Percentiles rank a stretch among this genome's conserved stretches.
Conservation (phyloP, 2,888 invertebrate species). For the Morinoia aosen region DNA sequence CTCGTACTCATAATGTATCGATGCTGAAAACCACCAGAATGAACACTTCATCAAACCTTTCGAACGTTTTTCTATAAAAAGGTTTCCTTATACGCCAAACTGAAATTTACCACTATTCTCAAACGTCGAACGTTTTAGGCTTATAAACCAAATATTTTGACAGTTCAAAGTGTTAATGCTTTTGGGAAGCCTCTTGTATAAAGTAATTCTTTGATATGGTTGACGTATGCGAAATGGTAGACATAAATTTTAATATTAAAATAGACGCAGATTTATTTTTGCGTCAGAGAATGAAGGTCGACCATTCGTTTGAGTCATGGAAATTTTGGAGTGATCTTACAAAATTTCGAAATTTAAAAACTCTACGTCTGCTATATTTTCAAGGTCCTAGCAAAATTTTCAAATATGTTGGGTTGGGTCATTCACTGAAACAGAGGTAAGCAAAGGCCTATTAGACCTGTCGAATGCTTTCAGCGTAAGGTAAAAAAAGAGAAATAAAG, state of each 20-base stretch:
- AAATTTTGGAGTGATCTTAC: neutral
- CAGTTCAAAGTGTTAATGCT: no score
- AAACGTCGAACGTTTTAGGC: no score
- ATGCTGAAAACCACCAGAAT: no score
- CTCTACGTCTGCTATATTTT: neutral
- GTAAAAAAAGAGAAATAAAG: conserved; percentile 24
- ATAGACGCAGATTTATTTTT: neutral
- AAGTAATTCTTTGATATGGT: no score
- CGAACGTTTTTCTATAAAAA: no score
- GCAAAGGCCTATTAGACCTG: neutral
- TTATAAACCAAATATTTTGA: no score
- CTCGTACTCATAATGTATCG: no score
- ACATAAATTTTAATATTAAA: neutral
- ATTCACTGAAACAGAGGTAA: neutral
- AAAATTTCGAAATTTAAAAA: neutral
- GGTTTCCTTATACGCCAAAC: no score
- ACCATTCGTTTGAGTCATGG: neutral
- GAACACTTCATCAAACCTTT: no score
- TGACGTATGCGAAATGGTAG: neutral
- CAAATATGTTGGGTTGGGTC: neutral
- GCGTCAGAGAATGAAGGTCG: neutral
- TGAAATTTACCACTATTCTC: no score
- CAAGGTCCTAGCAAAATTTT: neutral
- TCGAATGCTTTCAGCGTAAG: conserved; percentile 22
- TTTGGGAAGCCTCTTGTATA: no score